Evolutionary conservation across 2,113 vertebrate species (phyloP).

Genomic region (Phrynocephalus versicolor): DNA sequence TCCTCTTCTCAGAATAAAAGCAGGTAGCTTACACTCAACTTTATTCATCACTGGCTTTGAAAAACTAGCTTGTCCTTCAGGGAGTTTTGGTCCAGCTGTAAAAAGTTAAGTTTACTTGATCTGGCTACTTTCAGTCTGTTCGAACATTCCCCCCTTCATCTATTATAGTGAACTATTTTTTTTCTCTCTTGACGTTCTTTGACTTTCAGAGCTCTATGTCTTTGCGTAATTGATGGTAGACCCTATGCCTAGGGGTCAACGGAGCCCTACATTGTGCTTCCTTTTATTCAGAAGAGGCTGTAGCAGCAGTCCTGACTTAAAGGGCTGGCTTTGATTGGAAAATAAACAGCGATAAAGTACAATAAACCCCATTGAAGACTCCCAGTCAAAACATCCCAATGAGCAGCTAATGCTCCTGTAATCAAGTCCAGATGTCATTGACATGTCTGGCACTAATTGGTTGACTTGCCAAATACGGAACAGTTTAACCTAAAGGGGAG

Average conservation of each 20-base stretch:
- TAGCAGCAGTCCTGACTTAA: conserved; percentile 72
- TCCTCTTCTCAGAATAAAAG: background rate
- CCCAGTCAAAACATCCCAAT: conserved; percentile 79
- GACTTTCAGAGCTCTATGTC: conserved; percentile 14
- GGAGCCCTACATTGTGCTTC: conserved; percentile 49
- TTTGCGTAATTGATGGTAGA: conserved; percentile 38
- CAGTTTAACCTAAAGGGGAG: conserved; percentile 61
- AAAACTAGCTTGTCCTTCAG: background rate
- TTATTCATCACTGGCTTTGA: background rate
- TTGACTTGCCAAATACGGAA: conserved; percentile 55
- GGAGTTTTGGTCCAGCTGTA: background rate
- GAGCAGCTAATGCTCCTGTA: conserved; percentile 71
- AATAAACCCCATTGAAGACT: conserved; percentile 77
- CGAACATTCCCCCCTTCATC: background rate
- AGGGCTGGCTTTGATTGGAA: conserved; percentile 77
- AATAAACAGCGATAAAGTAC: conserved; percentile 78
- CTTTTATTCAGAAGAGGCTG: conserved; percentile 64
- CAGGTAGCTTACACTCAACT: background rate
- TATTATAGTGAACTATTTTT: background rate
- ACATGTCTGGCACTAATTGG: conserved; percentile 71
- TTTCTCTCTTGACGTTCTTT: conserved; percentile 15
- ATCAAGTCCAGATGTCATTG: conserved; percentile 77
- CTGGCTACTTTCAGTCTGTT: background rate
- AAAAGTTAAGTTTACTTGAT: conserved; percentile 24
- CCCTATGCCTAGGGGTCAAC: conserved; percentile 27